These are phyloP conservation scores for Sinhomidia bicolor DNA, from an alignment of 2,888 invertebrate species.

Conservation along the genomic window DNA sequence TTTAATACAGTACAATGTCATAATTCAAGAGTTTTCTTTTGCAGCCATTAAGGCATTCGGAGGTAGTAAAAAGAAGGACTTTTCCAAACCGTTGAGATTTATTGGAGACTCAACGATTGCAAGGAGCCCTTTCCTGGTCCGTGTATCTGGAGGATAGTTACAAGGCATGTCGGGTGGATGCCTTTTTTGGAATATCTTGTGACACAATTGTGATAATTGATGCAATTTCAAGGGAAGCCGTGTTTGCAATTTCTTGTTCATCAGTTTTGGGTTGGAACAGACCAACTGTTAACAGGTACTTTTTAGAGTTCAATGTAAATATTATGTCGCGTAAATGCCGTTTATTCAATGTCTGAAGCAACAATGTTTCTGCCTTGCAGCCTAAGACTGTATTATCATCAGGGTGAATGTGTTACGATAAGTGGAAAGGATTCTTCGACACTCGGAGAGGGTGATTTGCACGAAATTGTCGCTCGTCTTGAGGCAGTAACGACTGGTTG, in stretches of 20 bases:
- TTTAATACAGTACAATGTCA: background rate
- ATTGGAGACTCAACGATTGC: slow-evolving; percentile 87
- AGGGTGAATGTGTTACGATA: slow-evolving; percentile 94
- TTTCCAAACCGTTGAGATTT: slow-evolving; percentile 86
- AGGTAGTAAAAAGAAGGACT: slow-evolving; percentile 89
- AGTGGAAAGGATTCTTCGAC: slow-evolving; percentile 86
- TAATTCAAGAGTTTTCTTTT: slow-evolving; percentile 78
- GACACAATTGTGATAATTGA: slow-evolving; percentile 95
- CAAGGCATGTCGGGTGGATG: slow-evolving; percentile 87
- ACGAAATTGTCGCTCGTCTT: slow-evolving; percentile 91
- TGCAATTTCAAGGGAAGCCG: slow-evolving; percentile 89
- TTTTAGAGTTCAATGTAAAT: too few species aligned
- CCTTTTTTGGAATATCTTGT: slow-evolving; percentile 92
- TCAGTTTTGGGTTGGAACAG: slow-evolving; percentile 89
- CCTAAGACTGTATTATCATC: slow-evolving; percentile 93
- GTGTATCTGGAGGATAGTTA: slow-evolving; percentile 87
- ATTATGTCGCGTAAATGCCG: too few species aligned
- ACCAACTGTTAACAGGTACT: slow-evolving; percentile 84
- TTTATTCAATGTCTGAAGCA: too few species aligned
- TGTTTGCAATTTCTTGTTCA: slow-evolving; percentile 92
- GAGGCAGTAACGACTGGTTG: slow-evolving; percentile 89
- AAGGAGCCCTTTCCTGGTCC: slow-evolving; percentile 92
- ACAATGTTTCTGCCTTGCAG: too few species aligned
- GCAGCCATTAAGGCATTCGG: slow-evolving; percentile 89
- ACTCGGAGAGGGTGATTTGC: slow-evolving; percentile 85